Evolutionary conservation across 2,113 vertebrate genomes (phyloP).

Genomic region (Atlantisia rogersi): DNA sequence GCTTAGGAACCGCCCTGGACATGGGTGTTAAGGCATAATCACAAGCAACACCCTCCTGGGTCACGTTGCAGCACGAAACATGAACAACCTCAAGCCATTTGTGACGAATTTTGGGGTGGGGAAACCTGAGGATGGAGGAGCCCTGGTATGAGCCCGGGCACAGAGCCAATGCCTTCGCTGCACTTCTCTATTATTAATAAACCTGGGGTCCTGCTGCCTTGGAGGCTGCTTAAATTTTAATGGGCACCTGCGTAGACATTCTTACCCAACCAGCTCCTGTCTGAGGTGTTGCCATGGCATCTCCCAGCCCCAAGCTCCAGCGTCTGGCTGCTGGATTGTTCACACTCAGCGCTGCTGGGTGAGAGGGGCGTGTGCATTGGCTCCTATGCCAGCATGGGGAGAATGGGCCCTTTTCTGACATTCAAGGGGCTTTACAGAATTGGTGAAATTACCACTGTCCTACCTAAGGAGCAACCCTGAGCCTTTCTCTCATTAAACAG

Average conservation of each 20-base stretch:
- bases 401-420: fast-evolving
- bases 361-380: too few relatives aligned
- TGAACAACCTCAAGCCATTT: fast-evolving
- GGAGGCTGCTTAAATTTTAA: slow-evolving; percentile 25
- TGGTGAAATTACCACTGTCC: fast-evolving
- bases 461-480: not conserved
- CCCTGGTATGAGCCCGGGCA: fast-evolving
- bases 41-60: fast-evolving
- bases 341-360: not conserved
- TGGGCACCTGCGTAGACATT: not conserved
- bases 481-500: not conserved
- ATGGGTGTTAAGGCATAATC: fast-evolving
- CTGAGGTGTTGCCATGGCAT: slow-evolving; percentile 54
- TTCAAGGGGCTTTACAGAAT: not conserved
- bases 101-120: not conserved
- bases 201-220: fast-evolving
- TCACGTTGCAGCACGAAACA: fast-evolving
- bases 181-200: not conserved
- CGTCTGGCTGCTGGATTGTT: not conserved
- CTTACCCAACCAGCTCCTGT: not conserved
- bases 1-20: not conserved
- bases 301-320: not conserved
- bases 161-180: fast-evolving
- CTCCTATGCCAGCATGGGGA: fast-evolving
- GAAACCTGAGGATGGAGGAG: not conserved